phyloP scores from a whole-genome alignment of 2,113 vertebrate species.

The Oreotrochilus melanogaster region DNA sequence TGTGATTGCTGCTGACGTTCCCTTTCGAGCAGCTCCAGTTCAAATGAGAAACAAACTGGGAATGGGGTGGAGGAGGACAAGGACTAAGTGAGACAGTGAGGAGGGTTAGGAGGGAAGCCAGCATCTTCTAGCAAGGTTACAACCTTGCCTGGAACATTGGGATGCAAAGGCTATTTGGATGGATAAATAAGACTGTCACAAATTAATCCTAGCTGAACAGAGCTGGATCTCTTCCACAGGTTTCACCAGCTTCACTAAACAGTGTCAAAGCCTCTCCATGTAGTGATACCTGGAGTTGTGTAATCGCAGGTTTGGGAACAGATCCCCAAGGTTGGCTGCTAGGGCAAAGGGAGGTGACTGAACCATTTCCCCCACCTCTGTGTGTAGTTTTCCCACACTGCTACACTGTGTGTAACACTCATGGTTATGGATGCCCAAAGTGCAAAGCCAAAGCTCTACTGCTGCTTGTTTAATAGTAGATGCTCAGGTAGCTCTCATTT shows the following conservation, averaged over 20 bases:
- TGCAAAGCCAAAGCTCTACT: background rate
- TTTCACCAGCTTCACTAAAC: background rate
- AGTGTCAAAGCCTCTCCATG: background rate
- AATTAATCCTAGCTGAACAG: background rate
- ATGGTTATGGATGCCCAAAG: rapidly evolving
- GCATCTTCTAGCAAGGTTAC: background rate
- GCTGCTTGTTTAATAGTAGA: background rate
- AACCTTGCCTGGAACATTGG: background rate
- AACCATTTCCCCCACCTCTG: background rate
- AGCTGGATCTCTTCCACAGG: background rate
- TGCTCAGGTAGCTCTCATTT: background rate
- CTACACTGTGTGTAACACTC: rapidly evolving
- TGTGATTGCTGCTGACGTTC: constrained; percentile 20
- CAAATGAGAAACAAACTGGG: constrained; percentile 42
- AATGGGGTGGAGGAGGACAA: background rate
- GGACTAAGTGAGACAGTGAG: background rate
- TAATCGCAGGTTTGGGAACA: background rate
- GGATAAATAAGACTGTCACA: background rate
- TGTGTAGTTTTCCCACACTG: background rate
- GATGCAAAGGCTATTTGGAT: background rate
- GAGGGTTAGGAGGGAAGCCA: background rate
- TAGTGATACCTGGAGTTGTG: background rate
- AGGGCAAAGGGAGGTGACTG: too few species aligned
- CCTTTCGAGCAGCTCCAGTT: constrained; percentile 18
- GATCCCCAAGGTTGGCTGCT: background rate